Conservation (phyloP, 2,888 invertebrate genomes). For the Coremacera marginata region DNA sequence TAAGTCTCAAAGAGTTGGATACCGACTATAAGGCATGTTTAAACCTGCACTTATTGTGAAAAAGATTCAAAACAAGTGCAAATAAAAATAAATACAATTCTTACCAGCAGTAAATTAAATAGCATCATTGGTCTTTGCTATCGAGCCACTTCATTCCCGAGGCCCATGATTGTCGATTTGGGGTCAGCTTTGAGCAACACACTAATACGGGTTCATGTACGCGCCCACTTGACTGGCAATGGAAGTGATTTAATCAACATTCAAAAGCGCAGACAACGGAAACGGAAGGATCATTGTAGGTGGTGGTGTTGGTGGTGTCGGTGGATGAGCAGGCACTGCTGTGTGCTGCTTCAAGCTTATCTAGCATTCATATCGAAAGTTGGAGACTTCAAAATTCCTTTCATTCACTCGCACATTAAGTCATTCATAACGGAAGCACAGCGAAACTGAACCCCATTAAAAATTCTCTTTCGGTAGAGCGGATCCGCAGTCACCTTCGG, state of each 20-base stretch:
- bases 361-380: not conserved
- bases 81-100: too few relatives aligned
- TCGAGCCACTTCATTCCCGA: not conserved
- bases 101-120: not conserved
- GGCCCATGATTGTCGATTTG: not conserved
- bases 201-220: not conserved
- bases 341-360: not conserved
- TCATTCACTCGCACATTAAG: constrained; percentile 1
- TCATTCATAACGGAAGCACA: constrained; percentile 15
- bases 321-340: not conserved
- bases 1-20: too few relatives aligned
- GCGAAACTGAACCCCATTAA: constrained; percentile 15
- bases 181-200: not conserved
- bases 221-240: not conserved
- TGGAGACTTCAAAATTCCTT: not conserved
- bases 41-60: too few relatives aligned
- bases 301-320: too few relatives aligned
- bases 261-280: not conserved
- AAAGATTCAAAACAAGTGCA: too few relatives aligned
- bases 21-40: too few relatives aligned
- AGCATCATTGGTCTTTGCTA: not conserved
- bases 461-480: constrained; percentile 17
- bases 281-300: not conserved
- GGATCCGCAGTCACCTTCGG: not conserved
- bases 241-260: constrained; percentile 10